These are phyloP conservation scores for Todiramphus chloris DNA, from an alignment of 2,113 vertebrate genomes.

Conservation along the genomic window DNA sequence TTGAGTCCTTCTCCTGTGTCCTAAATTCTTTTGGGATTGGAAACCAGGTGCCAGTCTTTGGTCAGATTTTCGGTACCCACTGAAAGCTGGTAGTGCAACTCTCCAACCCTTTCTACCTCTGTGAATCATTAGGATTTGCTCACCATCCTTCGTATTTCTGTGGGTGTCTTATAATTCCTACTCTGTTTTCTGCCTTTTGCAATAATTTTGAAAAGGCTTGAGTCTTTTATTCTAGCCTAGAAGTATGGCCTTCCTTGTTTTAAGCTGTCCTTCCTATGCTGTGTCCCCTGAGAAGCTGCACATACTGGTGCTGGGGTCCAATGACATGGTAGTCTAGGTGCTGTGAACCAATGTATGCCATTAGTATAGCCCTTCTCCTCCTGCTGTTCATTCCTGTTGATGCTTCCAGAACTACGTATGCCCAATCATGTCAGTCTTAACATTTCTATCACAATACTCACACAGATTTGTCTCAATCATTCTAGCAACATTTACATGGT, in stretches of 20 bases:
- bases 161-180: background rate
- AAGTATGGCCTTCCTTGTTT: background rate
- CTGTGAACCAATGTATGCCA: background rate
- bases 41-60: background rate
- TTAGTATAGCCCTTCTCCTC: background rate
- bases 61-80: background rate
- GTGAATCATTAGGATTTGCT: background rate
- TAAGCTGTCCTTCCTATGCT: accelerated
- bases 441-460: background rate
- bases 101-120: background rate
- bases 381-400: background rate
- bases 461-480: background rate
- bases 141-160: background rate
- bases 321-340: background rate
- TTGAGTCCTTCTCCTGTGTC: background rate
- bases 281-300: background rate
- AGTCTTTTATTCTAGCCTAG: background rate
- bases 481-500: background rate
- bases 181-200: background rate
- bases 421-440: background rate
- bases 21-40: background rate
- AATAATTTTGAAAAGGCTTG: background rate
- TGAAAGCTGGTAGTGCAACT: background rate
- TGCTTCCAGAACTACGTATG: background rate
- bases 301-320: background rate